phyloP scores from a whole-genome alignment of 2,113 vertebrate genomes.

The Gavialis gangeticus region DNA sequence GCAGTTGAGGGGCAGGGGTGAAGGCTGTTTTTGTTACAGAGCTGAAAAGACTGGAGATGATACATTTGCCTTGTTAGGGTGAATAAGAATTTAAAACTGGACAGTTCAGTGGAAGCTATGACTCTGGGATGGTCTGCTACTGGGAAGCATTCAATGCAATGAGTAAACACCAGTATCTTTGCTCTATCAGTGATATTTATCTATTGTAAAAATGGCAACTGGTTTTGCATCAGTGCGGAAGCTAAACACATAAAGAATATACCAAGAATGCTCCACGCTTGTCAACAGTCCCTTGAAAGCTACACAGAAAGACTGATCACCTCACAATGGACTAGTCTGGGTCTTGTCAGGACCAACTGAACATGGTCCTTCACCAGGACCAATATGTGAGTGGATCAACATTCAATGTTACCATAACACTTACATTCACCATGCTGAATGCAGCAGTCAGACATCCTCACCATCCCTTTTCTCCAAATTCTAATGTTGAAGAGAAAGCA shows the following conservation, averaged over 20 bases:
- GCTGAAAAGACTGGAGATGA: neutral
- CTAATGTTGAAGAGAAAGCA: neutral
- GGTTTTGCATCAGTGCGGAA: neutral
- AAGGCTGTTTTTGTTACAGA: neutral
- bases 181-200: neutral
- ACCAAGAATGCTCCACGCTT: too few species aligned
- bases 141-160: neutral
- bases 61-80: neutral
- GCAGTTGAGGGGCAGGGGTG: neutral
- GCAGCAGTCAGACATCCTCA: neutral
- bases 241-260: too few species aligned
- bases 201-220: neutral
- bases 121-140: too few species aligned
- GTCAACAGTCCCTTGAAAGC: neutral
- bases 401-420: too few species aligned
- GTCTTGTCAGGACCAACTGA: neutral
- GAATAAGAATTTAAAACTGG: neutral
- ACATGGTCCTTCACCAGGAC: neutral
- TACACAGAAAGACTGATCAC: neutral
- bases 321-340: too few species aligned
- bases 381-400: too few species aligned
- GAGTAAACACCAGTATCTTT: neutral
- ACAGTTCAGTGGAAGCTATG: too few species aligned
- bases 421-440: too few species aligned
- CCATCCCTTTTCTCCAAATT: neutral